These are phyloP conservation scores for Athene noctua DNA, from an alignment of 2,113 vertebrate genomes.

Conservation along the genomic window DNA sequence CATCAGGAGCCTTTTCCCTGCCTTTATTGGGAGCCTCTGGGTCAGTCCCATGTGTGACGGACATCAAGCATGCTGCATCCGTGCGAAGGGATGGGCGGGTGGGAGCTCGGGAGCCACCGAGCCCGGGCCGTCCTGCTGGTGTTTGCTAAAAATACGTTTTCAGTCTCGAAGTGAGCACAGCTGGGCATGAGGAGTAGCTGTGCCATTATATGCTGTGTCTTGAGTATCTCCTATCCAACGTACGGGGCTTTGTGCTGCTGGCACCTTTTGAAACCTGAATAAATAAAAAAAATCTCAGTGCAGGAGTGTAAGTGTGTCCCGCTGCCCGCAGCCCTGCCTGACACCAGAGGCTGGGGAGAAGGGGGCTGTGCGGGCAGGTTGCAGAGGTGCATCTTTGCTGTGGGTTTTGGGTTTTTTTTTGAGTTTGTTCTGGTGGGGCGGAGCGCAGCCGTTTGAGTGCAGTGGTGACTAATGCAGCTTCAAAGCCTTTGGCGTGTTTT, in stretches of 20 bases:
- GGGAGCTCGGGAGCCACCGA: fast-evolving
- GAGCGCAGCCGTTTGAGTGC: not conserved
- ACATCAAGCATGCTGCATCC: not conserved
- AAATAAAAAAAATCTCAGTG: not conserved
- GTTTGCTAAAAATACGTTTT: not conserved
- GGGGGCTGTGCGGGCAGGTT: not conserved
- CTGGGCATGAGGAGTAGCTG: not conserved
- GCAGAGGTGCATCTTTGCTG: not conserved
- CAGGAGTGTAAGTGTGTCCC: not conserved
- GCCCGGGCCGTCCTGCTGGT: fast-evolving
- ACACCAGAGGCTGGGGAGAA: not conserved
- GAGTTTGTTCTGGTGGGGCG: not conserved
- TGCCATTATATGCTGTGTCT: not conserved
- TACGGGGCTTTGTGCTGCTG: not conserved
- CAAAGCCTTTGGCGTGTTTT: not conserved
- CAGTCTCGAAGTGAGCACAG: not conserved
- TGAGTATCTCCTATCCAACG: fast-evolving
- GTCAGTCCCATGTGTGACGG: not conserved
- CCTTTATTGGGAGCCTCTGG: not conserved
- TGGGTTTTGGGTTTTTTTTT: not conserved
- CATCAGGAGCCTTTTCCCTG: not conserved
- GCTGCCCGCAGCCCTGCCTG: not conserved
- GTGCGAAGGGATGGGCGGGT: fast-evolving
- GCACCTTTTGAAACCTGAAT: not conserved
- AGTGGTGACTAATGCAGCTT: not conserved